These are phyloP conservation scores for Ivindomyrus marchei DNA, from an alignment of 2,113 vertebrate genomes.

Conservation along the genomic window DNA sequence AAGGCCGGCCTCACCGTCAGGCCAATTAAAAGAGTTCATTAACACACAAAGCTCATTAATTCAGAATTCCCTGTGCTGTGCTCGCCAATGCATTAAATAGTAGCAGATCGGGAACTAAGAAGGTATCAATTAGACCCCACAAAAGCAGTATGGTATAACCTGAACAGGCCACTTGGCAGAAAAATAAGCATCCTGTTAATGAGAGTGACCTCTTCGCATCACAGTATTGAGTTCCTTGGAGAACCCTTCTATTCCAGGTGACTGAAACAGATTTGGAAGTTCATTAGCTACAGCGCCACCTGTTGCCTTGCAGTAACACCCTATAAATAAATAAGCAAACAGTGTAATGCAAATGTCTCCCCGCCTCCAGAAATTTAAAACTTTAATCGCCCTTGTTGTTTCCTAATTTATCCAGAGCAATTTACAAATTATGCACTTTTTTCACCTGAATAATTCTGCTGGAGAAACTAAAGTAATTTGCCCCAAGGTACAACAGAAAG, in stretches of 20 bases:
- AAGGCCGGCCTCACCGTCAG: background rate
- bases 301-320: background rate
- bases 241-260: background rate
- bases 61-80: background rate
- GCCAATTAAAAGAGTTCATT: constrained; percentile 23
- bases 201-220: background rate
- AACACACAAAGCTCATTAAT: constrained; percentile 16
- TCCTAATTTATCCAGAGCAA: background rate
- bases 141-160: background rate
- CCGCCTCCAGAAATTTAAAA: background rate
- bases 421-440: background rate
- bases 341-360: background rate
- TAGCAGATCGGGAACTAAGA: constrained; percentile 1
- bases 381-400: background rate
- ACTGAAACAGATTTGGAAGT: background rate
- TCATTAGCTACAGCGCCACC: background rate
- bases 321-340: background rate
- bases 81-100: constrained; percentile 3
- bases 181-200: background rate
- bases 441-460: background rate
- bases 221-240: background rate
- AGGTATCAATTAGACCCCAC: constrained; percentile 17
- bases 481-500: background rate
- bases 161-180: background rate
- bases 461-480: background rate